Percentiles rank a stretch among this genome's conserved stretches.
Conservation (phyloP, 2,888 invertebrate species). For the Seladonia tumulorum region DNA sequence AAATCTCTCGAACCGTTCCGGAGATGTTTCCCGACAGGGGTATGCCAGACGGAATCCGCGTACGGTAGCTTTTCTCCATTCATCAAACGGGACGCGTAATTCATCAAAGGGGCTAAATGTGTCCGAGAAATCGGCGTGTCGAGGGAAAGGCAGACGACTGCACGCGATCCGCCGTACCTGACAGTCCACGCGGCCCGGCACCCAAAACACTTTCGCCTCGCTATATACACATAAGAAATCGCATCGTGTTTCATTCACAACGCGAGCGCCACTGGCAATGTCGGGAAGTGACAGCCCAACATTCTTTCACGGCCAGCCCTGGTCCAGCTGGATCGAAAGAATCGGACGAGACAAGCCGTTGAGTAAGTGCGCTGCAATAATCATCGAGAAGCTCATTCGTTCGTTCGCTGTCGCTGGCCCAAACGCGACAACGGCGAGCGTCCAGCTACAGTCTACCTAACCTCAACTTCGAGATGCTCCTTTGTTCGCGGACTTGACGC, state of each 20-base stretch:
- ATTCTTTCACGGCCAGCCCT: conserved; percentile 84
- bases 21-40: conserved; percentile 45
- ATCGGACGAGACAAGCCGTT: conserved; percentile 83
- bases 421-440: conserved; percentile 58
- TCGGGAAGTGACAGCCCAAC: conserved; percentile 84
- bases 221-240: conserved; percentile 68
- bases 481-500: conserved; percentile 65
- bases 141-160: conserved; percentile 48
- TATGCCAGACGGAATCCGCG: conserved; percentile 39
- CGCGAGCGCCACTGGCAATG: conserved; percentile 80
- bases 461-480: conserved; percentile 70
- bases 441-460: conserved; percentile 62
- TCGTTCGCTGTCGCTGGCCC: conserved; percentile 41
- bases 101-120: conserved; percentile 46
- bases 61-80: conserved; percentile 30
- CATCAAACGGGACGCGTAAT: conserved; percentile 21
- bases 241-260: conserved; percentile 73
- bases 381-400: conserved; percentile 52
- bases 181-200: conserved; percentile 71
- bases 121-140: conserved; percentile 41
- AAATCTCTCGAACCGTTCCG: conserved; percentile 35
- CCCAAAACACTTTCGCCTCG: conserved; percentile 68
- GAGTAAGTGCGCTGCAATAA: conserved; percentile 78
- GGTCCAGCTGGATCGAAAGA: conserved; percentile 84
- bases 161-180: conserved; percentile 59